Conservation (phyloP, 2,797 vertebrate species). For the Dipus sagitta region DNA sequence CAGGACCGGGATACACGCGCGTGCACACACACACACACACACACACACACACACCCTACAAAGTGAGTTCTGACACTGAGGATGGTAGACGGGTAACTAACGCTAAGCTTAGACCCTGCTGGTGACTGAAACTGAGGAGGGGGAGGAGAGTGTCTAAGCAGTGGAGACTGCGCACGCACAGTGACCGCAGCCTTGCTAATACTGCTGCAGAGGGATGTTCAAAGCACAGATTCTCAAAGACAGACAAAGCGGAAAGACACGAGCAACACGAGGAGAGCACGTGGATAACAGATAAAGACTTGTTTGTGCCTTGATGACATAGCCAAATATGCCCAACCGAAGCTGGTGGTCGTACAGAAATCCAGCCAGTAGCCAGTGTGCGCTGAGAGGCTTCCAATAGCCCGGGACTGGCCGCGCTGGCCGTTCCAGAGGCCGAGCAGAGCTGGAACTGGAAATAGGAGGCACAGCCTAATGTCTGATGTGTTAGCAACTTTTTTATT, state of each 20-base stretch:
- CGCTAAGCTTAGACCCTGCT: slow-evolving; percentile 7
- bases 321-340: background rate
- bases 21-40: background rate
- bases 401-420: background rate
- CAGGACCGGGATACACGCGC: background rate
- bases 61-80: background rate
- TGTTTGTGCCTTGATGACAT: background rate
- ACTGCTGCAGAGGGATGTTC: background rate
- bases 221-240: slow-evolving; percentile 37
- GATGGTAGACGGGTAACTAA: background rate
- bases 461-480: background rate
- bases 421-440: background rate
- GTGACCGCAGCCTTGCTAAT: background rate
- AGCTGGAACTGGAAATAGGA: background rate
- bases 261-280: slow-evolving; percentile 9
- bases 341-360: slow-evolving; percentile 6
- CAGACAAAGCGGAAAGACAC: slow-evolving; percentile 22
- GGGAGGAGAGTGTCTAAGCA: slow-evolving; percentile 10
- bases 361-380: background rate
- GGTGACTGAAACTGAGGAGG: slow-evolving; percentile 14
- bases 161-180: background rate
- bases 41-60: background rate
- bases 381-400: background rate
- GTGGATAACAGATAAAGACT: background rate
- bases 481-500: background rate